Conservation (phyloP, 2,888 invertebrate genomes). For the Griposia aprilina region DNA sequence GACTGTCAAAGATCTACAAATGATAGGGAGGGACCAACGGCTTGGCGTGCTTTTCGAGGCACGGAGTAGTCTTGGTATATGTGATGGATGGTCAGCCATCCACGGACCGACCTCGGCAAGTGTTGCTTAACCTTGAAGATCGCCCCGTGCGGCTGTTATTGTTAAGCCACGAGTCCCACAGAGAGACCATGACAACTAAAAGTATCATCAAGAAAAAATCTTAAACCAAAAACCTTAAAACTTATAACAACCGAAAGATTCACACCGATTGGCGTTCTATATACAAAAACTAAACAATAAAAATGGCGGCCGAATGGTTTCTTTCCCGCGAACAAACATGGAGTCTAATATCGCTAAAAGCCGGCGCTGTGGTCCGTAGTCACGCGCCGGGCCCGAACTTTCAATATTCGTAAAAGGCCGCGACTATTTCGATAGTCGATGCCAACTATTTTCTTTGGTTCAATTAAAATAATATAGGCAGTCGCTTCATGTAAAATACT, state of each 20-base stretch:
- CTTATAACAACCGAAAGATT: neutral
- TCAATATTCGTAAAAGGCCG: slow-evolving; percentile 68
- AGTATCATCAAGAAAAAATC: neutral
- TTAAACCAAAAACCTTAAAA: neutral
- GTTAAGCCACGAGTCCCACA: neutral
- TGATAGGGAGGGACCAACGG: too few relatives aligned
- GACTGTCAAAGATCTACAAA: too few relatives aligned
- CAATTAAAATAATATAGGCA: slow-evolving; percentile 38
- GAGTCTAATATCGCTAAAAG: slow-evolving; percentile 72
- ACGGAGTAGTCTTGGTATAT: neutral
- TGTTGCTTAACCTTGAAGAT: neutral
- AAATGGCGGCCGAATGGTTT: slow-evolving; percentile 46
- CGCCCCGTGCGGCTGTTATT: neutral
- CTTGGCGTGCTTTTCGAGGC: neutral
- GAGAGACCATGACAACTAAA: neutral
- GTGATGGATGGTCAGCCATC: neutral
- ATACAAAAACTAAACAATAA: slow-evolving; percentile 53
- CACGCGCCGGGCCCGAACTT: slow-evolving; percentile 62
- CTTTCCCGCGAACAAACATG: slow-evolving; percentile 65
- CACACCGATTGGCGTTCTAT: slow-evolving; percentile 15
- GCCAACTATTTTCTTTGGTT: slow-evolving; percentile 48
- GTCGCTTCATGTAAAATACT: too few relatives aligned
- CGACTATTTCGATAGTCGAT: slow-evolving; percentile 47
- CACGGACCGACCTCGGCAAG: neutral
- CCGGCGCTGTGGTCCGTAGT: slow-evolving; percentile 56